phyloP scores from a whole-genome alignment of 2,113 vertebrate species.

The Oryzias javanicus region DNA sequence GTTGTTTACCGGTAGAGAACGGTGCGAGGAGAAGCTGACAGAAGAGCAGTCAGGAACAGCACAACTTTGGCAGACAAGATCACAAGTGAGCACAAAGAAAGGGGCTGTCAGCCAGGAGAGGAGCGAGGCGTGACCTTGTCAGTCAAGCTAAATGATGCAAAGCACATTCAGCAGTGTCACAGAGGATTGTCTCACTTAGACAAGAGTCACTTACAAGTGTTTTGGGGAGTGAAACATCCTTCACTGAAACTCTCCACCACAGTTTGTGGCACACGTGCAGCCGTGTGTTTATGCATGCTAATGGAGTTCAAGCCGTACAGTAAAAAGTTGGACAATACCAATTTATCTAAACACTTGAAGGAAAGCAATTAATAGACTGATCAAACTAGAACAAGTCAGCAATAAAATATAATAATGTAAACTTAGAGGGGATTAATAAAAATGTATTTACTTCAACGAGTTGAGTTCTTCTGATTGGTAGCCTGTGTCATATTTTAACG shows the following conservation, averaged over 20 bases:
- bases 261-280: not conserved
- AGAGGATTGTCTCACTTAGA: conserved; percentile 13
- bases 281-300: not conserved
- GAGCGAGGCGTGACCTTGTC: conserved; percentile 35
- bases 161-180: conserved; percentile 29
- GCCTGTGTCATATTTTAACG: too few species aligned
- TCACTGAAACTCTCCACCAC: not conserved
- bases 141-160: conserved; percentile 16
- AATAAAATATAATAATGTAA: too few species aligned
- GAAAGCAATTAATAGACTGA: too few species aligned
- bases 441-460: too few species aligned
- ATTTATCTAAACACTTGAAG: too few species aligned
- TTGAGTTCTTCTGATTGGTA: too few species aligned
- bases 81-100: conserved; percentile 9
- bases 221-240: not conserved
- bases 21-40: conserved; percentile 20
- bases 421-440: too few species aligned
- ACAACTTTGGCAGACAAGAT: conserved; percentile 27
- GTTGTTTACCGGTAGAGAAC: not conserved
- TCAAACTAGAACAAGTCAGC: too few species aligned
- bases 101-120: conserved; percentile 21
- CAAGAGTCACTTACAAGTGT: not conserved
- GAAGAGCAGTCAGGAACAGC: conserved; percentile 27
- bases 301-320: not conserved
- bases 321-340: not conserved